phyloP scores from a whole-genome alignment of 1,140 invertebrate species.

The Popillia japonica region DNA sequence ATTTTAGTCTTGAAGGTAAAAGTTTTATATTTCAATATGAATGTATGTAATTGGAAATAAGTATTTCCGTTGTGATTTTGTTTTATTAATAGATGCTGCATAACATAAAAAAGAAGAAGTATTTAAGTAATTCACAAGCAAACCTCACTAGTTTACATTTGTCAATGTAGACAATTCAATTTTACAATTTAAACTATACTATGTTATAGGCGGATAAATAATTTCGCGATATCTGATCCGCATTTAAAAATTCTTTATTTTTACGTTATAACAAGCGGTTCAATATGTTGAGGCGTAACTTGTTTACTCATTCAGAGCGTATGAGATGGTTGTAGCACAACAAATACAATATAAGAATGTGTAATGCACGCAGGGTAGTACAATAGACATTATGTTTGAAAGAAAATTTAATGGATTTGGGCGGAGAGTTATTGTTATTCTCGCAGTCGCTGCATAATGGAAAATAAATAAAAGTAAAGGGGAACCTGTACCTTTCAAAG shows the following conservation, averaged over 20 bases:
- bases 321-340: neutral
- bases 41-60: no score
- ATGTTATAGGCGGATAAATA: no score
- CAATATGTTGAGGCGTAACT: neutral
- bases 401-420: constrained; percentile 6
- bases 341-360: neutral
- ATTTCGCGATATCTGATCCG: no score
- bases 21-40: neutral
- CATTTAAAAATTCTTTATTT: no score
- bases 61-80: no score
- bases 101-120: no score
- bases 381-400: neutral
- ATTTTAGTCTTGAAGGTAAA: neutral
- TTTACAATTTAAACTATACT: no score
- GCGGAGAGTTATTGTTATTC: constrained; percentile 7
- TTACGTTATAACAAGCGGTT: no score
- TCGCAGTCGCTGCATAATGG: neutral
- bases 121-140: no score
- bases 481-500: neutral
- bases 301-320: neutral
- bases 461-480: constrained; percentile 8
- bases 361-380: neutral
- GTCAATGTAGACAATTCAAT: no score
- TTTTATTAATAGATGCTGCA: no score
- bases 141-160: no score